Evolutionary conservation across 2,888 invertebrate species (phyloP).

Genomic region (Netelia melanura): DNA sequence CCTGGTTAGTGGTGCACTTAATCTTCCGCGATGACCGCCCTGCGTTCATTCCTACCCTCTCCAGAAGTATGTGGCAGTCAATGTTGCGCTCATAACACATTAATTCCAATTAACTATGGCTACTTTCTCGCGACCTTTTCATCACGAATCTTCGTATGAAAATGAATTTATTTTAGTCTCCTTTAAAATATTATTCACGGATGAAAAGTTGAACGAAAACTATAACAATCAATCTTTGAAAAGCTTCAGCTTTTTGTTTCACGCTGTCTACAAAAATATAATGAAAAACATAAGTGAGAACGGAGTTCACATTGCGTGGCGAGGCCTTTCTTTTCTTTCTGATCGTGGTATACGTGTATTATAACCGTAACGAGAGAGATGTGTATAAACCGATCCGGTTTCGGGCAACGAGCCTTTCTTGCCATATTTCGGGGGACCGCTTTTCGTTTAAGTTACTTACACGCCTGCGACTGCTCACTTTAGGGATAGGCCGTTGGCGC

Average conservation of each 20-base stretch:
- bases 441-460: neutral
- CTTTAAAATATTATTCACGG: neutral
- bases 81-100: slow-evolving; percentile 60
- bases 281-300: slow-evolving; percentile 15
- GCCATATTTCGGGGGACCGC: slow-evolving; percentile 23
- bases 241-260: neutral
- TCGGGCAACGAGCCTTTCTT: slow-evolving; percentile 7
- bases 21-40: slow-evolving; percentile 41
- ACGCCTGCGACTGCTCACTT: slow-evolving; percentile 17
- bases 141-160: slow-evolving; percentile 8
- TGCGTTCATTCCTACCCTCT: slow-evolving; percentile 25
- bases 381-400: slow-evolving; percentile 47
- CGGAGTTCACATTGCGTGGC: slow-evolving; percentile 44
- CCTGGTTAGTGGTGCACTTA: slow-evolving; percentile 15
- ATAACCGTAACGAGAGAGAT: neutral
- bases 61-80: neutral
- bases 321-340: slow-evolving; percentile 38
- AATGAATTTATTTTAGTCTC: neutral
- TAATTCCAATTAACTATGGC: slow-evolving; percentile 70
- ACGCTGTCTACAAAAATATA: neutral
- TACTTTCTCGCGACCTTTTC: slow-evolving; percentile 70
- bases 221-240: neutral
- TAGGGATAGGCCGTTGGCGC: slow-evolving; percentile 20
- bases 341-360: slow-evolving; percentile 4
- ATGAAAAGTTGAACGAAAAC: too few relatives aligned